Conservation (phyloP, 2,888 invertebrate species). For the Mechanitis mazaeus region DNA sequence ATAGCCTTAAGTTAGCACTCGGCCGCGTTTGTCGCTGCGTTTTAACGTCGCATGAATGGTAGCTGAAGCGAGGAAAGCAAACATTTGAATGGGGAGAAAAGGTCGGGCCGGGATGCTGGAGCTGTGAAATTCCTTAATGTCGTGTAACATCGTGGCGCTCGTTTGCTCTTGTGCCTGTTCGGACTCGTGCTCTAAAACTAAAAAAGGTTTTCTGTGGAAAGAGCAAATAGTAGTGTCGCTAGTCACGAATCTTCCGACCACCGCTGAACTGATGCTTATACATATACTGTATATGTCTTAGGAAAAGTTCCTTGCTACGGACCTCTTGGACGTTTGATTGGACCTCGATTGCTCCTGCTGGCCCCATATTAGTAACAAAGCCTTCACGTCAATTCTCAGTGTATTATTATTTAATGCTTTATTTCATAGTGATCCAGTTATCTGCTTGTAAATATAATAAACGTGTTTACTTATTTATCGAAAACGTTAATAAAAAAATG, state of each 20-base stretch:
- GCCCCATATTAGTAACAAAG: slow-evolving; percentile 69
- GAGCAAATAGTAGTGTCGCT: slow-evolving; percentile 68
- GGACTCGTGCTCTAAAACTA: slow-evolving; percentile 72
- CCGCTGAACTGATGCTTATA: slow-evolving; percentile 55
- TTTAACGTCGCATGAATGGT: slow-evolving; percentile 69
- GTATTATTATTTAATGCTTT: slow-evolving; percentile 76
- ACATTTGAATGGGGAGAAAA: slow-evolving; percentile 68
- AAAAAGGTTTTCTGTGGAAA: slow-evolving; percentile 69
- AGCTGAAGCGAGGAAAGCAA: slow-evolving; percentile 72
- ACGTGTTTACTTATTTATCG: slow-evolving; percentile 75
- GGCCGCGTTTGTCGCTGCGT: slow-evolving; percentile 60
- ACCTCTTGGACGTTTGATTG: slow-evolving; percentile 18
- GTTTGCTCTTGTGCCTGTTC: slow-evolving; percentile 70
- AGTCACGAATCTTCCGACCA: slow-evolving; percentile 70
- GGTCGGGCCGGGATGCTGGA: slow-evolving; percentile 56
- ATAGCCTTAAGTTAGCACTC: slow-evolving; percentile 68
- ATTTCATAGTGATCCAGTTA: slow-evolving; percentile 70
- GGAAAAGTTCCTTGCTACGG: slow-evolving; percentile 28
- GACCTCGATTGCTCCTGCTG: slow-evolving; percentile 56
- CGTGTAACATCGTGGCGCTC: slow-evolving; percentile 71
- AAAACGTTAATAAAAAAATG: slow-evolving; percentile 67
- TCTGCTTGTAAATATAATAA: slow-evolving; percentile 75
- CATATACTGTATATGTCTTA: slow-evolving; percentile 29
- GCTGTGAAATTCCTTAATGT: slow-evolving; percentile 75
- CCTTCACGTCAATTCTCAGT: slow-evolving; percentile 76